Base-by-base conservation (phyloP, 2,797 vertebrate genomes). In the Florisuga fusca region DNA sequence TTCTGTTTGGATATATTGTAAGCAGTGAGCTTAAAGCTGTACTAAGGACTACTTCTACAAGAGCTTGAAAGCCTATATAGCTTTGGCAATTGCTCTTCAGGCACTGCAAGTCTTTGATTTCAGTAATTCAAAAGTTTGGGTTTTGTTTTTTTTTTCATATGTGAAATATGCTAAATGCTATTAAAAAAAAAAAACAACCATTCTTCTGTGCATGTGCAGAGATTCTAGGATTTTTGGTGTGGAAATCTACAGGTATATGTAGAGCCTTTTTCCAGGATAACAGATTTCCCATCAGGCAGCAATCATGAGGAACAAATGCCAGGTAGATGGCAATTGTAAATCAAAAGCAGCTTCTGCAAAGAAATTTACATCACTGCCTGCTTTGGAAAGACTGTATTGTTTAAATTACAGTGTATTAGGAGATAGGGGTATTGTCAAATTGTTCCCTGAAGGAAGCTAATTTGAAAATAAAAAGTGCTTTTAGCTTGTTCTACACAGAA, bases 401-500 rank as follows among this genome's bases (percentile, higher is more conserved):
- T 84, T 86, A 86, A 88, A 57, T 78, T 21, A 17, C 55, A 75
- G 33, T 50, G 9, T 76, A 22, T 91, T 69, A 59, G 69, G 62
- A 84, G 57, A 45, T 15, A 45, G 33, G 15, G 15, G 11, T 72
- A 51, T 78, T 88, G 68, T 53, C 48, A 81, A 33, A 73, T 91
- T 86, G 17, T 63, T 93, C 74, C 38, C 67, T 57, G 55, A 87
- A 91, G 53, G 92, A 88, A 90, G n/a, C 31, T 84, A 38, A 51
- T 84, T 79, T 89, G 63, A 91, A 77, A 92, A 73, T 26, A 69
- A 63, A 59, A 59, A 83, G 23, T 75, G 31, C 31, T 81, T 95
- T 93, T 81, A 81, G 25, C 25, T 85, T 92, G 20, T 12, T 75
- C 45, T 89, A 17, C 31, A 50, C 48, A 43, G 79, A 91, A 84